Evolutionary conservation across 1,140 invertebrate genomes (phyloP).

Genomic region (Psix sp.): DNA sequence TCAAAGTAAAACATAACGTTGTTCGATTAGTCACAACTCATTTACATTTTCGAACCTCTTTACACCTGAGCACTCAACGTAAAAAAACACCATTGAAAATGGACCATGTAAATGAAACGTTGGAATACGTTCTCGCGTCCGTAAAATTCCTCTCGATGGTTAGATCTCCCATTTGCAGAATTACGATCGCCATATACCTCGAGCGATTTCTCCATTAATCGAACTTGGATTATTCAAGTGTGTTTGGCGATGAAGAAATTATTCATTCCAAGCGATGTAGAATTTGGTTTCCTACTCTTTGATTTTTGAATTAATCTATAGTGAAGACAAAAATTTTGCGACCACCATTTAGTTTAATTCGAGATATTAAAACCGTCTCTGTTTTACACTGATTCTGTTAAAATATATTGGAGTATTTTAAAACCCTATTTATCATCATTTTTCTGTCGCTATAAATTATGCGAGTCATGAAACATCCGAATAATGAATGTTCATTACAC

Average conservation of each 20-base stretch:
- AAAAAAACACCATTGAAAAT: conserved; percentile 54
- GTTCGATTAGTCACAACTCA: conserved; percentile 44
- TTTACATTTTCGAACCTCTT: conserved; percentile 49
- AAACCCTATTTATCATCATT: conserved; percentile 30
- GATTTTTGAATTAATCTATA: conserved; percentile 1
- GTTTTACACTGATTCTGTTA: neutral
- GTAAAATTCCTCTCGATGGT: conserved; percentile 29
- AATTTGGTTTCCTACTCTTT: conserved; percentile 1
- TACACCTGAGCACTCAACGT: conserved; percentile 46
- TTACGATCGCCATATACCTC: conserved; percentile 62
- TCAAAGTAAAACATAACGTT: conserved; percentile 30
- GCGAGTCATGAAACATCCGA: conserved; percentile 42
- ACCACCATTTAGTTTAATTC: no score
- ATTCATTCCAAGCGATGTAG: conserved; percentile 13
- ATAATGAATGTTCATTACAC: conserved; percentile 55
- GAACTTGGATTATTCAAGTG: conserved; percentile 27
- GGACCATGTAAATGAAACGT: conserved; percentile 47
- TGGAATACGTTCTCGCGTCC: conserved; percentile 25
- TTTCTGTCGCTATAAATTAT: conserved; percentile 43
- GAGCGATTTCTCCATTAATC: conserved; percentile 60
- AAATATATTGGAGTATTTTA: conserved; percentile 12
- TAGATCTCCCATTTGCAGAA: conserved; percentile 45
- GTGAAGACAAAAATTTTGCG: neutral
- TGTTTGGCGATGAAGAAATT: conserved; percentile 37
- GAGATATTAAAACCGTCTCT: no score